phyloP scores from a whole-genome alignment of 2,888 invertebrate species.

The Harpalus rubripes region DNA sequence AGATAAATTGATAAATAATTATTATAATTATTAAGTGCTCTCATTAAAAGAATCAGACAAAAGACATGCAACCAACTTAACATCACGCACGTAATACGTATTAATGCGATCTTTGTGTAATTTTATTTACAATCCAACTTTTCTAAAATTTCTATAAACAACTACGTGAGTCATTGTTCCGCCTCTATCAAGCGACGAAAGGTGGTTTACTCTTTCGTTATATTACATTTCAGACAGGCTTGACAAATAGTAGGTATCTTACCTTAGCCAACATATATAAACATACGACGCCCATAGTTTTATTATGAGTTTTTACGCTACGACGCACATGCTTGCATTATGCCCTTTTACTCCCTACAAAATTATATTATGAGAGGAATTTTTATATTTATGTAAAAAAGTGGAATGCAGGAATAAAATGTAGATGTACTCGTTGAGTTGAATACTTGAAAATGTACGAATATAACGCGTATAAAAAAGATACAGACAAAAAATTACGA shows the following conservation, averaged over 20 bases:
- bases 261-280: neutral
- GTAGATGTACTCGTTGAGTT: neutral
- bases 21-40: too few species aligned
- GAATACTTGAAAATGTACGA: neutral
- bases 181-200: neutral
- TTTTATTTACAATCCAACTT: too few species aligned
- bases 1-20: too few species aligned
- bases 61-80: too few species aligned
- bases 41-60: too few species aligned
- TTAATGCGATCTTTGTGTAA: too few species aligned
- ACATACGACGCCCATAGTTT: neutral
- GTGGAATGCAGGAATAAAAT: neutral
- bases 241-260: constrained; percentile 1
- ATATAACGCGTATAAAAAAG: too few species aligned
- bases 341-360: neutral
- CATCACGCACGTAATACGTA: too few species aligned
- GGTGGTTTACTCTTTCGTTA: constrained; percentile 23
- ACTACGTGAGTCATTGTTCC: neutral
- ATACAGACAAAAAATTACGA: too few species aligned
- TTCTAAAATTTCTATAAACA: too few species aligned
- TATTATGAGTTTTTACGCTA: constrained; percentile 14
- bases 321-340: neutral
- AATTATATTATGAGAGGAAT: neutral
- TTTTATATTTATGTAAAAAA: neutral
- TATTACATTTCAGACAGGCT: constrained; percentile 18